Evolutionary conservation across 2,113 vertebrate species (phyloP).

Genomic region (Hippolais icterina): DNA sequence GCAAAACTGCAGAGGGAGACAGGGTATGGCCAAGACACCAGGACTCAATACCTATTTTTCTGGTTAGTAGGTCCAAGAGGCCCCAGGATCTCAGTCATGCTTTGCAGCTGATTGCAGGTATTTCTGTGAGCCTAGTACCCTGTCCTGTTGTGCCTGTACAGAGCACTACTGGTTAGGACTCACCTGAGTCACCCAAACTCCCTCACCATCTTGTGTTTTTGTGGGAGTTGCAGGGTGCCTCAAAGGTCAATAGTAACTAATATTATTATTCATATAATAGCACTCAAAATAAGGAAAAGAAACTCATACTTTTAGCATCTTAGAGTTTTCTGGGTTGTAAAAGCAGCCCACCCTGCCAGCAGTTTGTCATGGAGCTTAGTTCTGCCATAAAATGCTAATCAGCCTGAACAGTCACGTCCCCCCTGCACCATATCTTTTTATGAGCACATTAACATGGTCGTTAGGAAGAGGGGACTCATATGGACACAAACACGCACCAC

Average conservation of each 20-base stretch:
- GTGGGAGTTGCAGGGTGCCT: background rate
- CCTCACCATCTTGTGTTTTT: background rate
- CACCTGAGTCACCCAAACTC: background rate
- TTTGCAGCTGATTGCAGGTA: background rate
- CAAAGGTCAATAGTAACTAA: background rate
- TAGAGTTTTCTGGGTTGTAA: constrained; percentile 68
- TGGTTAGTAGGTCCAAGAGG: background rate
- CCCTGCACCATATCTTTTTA: constrained; percentile 78
- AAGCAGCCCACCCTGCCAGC: constrained; percentile 59
- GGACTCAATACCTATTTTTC: background rate
- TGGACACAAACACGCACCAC: constrained; percentile 71
- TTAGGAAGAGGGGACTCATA: constrained; percentile 76
- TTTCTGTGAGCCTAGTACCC: background rate
- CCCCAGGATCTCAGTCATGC: background rate
- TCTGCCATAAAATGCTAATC: constrained; percentile 81
- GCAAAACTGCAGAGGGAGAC: background rate
- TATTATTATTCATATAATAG: background rate
- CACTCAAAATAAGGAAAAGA: constrained; percentile 21
- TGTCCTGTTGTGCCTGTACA: background rate
- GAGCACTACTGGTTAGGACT: background rate
- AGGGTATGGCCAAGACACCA: background rate
- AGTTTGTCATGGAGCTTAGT: constrained; percentile 77
- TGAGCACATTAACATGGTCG: constrained; percentile 76
- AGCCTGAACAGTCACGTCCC: constrained; percentile 75
- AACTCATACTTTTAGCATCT: constrained; percentile 35